phyloP scores from a whole-genome alignment of 2,797 vertebrate species.

The Erethizon dorsatum region DNA sequence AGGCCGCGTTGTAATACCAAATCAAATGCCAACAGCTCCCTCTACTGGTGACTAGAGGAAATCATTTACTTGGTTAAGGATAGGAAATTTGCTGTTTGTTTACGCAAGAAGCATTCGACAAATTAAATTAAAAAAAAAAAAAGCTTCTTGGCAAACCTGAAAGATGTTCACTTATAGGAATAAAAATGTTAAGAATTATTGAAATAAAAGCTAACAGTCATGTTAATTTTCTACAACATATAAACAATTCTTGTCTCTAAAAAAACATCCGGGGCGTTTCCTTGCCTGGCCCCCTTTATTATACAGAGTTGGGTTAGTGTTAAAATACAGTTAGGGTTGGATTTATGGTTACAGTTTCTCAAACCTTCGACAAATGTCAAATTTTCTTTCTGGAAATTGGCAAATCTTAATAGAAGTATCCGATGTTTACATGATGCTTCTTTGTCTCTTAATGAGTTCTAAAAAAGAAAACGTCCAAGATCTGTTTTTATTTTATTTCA shows the following conservation, averaged over 20 bases:
- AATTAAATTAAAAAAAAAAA: conserved; percentile 17
- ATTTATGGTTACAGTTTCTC: neutral
- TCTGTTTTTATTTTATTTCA: conserved; percentile 28
- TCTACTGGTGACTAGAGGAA: conserved; percentile 84
- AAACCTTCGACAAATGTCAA: neutral
- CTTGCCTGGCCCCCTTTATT: neutral
- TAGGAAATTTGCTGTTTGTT: neutral
- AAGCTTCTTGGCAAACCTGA: conserved; percentile 30
- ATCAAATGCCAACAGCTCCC: conserved; percentile 88
- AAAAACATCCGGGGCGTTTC: conserved; percentile 11
- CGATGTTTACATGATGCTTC: neutral
- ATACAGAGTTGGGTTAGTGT: neutral
- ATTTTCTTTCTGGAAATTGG: conserved; percentile 21
- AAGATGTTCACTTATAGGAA: neutral
- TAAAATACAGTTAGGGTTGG: neutral
- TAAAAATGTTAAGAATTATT: conserved; percentile 40
- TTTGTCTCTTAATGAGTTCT: neutral
- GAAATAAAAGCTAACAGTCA: neutral
- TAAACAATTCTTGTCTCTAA: neutral
- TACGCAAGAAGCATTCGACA: neutral
- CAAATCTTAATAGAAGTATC: conserved; percentile 21
- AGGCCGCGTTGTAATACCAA: conserved; percentile 44
- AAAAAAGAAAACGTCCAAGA: neutral
- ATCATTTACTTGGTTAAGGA: neutral
- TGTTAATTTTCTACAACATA: neutral